Percentiles rank a stretch among this genome's conserved stretches.
These are phyloP conservation scores for Diogma glabrata DNA, from an alignment of 2,888 invertebrate species.

Conservation along the genomic window DNA sequence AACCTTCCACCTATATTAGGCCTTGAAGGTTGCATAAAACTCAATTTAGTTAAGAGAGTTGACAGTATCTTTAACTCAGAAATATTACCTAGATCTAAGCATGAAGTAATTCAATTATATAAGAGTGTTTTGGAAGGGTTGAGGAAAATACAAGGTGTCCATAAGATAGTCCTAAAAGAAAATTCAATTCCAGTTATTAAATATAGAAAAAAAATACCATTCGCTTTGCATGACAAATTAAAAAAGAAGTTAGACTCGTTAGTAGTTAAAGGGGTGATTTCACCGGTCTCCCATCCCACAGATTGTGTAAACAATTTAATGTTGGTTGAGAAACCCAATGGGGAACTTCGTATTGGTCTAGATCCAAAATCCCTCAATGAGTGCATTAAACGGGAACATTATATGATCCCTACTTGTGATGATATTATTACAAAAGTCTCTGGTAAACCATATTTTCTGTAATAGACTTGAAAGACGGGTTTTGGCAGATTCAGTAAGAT, in stretches of 20 bases:
- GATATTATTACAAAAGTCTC: slow-evolving; percentile 18
- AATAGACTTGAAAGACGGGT: slow-evolving; percentile 15
- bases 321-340: slow-evolving; percentile 20
- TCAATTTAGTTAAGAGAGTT: too few relatives aligned
- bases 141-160: too few relatives aligned
- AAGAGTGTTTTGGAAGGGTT: too few relatives aligned
- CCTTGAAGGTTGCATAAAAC: too few relatives aligned
- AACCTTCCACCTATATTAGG: too few relatives aligned
- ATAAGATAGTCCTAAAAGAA: too few relatives aligned
- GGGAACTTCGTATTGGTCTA: slow-evolving; percentile 18
- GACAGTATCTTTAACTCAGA: too few relatives aligned
- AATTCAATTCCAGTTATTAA: slow-evolving; percentile 18
- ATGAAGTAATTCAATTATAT: too few relatives aligned
- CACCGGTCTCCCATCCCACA: slow-evolving; percentile 19
- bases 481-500: slow-evolving; percentile 19
- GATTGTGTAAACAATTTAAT: too few relatives aligned
- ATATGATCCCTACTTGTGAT: slow-evolving; percentile 23
- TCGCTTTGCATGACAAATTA: slow-evolving; percentile 15
- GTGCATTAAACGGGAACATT: slow-evolving; percentile 22
- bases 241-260: slow-evolving; percentile 17
- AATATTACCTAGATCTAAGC: too few relatives aligned
- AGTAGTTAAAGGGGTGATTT: too few relatives aligned
- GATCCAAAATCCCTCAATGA: slow-evolving; percentile 22
- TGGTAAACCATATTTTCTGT: slow-evolving; percentile 16
- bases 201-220: slow-evolving; percentile 19